phyloP scores from a whole-genome alignment of 2,113 vertebrate genomes.

The Nothoprocta perdicaria region DNA sequence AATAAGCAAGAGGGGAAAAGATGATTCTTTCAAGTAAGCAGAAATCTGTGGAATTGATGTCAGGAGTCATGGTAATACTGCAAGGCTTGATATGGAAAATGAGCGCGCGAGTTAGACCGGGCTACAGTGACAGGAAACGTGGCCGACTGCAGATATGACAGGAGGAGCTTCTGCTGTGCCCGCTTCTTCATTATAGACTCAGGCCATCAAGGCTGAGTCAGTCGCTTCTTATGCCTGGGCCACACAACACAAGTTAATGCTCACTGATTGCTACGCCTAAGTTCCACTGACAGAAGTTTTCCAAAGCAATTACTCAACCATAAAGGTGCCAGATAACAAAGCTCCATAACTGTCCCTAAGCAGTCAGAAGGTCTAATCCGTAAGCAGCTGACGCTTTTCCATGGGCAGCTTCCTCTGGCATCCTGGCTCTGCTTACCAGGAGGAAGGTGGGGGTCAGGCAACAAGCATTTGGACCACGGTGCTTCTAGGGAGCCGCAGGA shows the following conservation, averaged over 20 bases:
- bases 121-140: fast-evolving
- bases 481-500: background rate
- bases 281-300: background rate
- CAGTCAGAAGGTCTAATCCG: background rate
- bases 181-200: background rate
- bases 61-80: background rate
- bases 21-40: background rate
- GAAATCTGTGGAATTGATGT: background rate
- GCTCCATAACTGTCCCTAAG: background rate
- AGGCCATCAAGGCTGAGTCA: background rate
- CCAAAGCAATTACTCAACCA: background rate
- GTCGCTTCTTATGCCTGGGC: background rate
- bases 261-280: background rate
- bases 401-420: background rate
- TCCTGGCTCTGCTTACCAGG: background rate
- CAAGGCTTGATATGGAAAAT: background rate
- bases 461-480: background rate
- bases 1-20: background rate
- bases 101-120: background rate
- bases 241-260: background rate
- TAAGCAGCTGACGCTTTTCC: background rate
- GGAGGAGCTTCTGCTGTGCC: background rate
- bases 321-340: background rate
- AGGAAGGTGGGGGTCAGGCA: background rate
- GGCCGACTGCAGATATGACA: background rate